Evolutionary conservation across 2,888 invertebrate species (phyloP).

Genomic region (Dastarcus helophoroides): DNA sequence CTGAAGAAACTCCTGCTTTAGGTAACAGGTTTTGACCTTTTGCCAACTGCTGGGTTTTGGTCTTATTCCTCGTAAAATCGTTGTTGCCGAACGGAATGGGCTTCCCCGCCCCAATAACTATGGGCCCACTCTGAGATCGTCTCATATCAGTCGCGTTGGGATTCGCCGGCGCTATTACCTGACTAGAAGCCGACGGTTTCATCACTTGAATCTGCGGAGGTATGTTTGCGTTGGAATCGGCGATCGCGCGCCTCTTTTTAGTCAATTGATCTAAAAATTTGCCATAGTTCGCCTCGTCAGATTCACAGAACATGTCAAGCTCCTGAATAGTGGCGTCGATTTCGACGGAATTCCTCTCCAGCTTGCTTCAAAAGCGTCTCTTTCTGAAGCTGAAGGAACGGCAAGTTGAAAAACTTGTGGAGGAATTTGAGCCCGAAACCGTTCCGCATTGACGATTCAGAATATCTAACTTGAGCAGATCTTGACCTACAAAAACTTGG

Average conservation of each 20-base stretch:
- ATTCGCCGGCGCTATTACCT: conserved; percentile 38
- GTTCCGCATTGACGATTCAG: conserved; percentile 90
- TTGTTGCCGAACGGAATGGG: conserved; percentile 33
- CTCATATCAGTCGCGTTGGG: conserved; percentile 32
- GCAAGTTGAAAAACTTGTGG: conserved; percentile 91
- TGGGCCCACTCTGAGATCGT: conserved; percentile 35
- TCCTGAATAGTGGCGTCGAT: conserved; percentile 64
- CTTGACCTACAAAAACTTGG: conserved; percentile 25
- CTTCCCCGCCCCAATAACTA: conserved; percentile 36
- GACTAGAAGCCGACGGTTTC: conserved; percentile 33
- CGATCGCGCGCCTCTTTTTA: conserved; percentile 60
- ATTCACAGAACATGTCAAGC: conserved; percentile 62
- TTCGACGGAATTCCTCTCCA: conserved; percentile 76
- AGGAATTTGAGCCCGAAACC: conserved; percentile 86
- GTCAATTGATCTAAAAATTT: conserved; percentile 63
- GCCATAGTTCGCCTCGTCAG: conserved; percentile 66
- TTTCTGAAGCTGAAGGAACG: conserved; percentile 81
- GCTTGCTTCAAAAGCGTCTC: conserved; percentile 70
- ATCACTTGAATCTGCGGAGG: conserved; percentile 9
- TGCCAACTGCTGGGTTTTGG: not conserved
- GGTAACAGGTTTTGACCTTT: conserved; percentile 3
- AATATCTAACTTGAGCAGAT: conserved; percentile 65
- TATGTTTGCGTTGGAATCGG: conserved; percentile 34
- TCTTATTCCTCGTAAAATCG: not conserved
- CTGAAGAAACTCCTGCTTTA: conserved; percentile 7